Percentiles rank a stretch among this genome's conserved stretches.
Evolutionary conservation across 2,888 invertebrate species (phyloP).

Genomic region (Eudasyphora cyanicolor): DNA sequence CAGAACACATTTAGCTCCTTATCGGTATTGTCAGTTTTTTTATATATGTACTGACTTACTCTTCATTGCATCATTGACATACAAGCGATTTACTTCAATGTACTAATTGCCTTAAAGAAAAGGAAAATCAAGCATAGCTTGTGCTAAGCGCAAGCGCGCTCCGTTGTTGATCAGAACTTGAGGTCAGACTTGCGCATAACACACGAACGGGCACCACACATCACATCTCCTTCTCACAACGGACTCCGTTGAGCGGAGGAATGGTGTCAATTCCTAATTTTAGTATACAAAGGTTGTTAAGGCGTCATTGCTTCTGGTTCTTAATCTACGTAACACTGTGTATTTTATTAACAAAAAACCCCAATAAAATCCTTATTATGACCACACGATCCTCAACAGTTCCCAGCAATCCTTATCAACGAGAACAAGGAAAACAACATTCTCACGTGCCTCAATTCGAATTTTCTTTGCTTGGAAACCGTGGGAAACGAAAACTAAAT

Average conservation of each 20-base stretch:
- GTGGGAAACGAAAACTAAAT: constrained; percentile 19
- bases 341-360: background rate
- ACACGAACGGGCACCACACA: background rate
- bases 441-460: constrained; percentile 6
- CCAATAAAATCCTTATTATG: background rate
- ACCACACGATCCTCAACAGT: background rate
- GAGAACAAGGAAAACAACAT: background rate
- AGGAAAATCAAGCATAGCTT: no score
- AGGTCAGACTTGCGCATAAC: background rate
- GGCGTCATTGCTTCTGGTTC: background rate
- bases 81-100: no score
- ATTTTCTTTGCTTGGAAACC: background rate
- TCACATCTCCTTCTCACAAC: background rate
- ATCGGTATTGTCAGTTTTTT: no score
- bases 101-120: no score
- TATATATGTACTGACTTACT: no score
- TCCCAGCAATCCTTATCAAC: background rate
- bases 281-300: no score
- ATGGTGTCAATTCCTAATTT: no score
- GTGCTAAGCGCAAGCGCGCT: background rate
- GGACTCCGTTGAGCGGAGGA: no score
- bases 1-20: no score
- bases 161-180: background rate
- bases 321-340: background rate
- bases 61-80: no score